Conservation (phyloP, 2,888 invertebrate species). For the Stramonita haemastoma region DNA sequence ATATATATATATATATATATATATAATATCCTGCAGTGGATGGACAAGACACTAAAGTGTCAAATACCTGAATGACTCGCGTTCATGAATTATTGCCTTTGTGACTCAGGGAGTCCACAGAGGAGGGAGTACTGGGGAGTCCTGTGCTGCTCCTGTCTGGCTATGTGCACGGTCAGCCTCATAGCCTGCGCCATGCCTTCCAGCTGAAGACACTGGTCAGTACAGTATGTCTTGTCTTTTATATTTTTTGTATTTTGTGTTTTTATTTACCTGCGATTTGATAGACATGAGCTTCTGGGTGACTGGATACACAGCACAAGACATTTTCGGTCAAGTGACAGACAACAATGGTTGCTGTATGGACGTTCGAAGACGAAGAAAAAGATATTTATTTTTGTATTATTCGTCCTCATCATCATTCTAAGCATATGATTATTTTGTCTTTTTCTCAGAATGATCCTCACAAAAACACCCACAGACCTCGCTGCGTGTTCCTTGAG, state of each 20-base stretch:
- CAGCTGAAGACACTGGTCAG: background rate
- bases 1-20: background rate
- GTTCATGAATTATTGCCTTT: background rate
- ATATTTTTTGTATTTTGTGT: background rate
- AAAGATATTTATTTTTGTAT: too few species aligned
- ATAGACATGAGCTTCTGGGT: too few species aligned
- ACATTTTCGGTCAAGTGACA: too few species aligned
- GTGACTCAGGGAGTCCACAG: background rate
- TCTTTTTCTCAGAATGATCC: background rate
- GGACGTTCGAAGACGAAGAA: too few species aligned
- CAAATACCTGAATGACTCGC: too few species aligned
- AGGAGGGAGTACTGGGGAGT: constrained; percentile 12
- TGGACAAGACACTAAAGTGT: too few species aligned
- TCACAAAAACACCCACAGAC: background rate
- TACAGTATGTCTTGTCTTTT: background rate
- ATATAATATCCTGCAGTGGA: background rate
- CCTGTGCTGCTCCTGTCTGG: constrained; percentile 38
- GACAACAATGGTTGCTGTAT: too few species aligned
- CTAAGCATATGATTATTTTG: background rate
- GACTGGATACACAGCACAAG: too few species aligned
- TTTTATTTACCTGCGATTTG: too few species aligned
- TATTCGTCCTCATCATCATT: background rate
- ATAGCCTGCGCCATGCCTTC: constrained; percentile 26
- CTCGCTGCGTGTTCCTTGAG: constrained; percentile 23
- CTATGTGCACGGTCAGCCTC: constrained; percentile 11